phyloP scores from a whole-genome alignment of 2,888 invertebrate genomes.

The Pyrochroa serraticornis region DNA sequence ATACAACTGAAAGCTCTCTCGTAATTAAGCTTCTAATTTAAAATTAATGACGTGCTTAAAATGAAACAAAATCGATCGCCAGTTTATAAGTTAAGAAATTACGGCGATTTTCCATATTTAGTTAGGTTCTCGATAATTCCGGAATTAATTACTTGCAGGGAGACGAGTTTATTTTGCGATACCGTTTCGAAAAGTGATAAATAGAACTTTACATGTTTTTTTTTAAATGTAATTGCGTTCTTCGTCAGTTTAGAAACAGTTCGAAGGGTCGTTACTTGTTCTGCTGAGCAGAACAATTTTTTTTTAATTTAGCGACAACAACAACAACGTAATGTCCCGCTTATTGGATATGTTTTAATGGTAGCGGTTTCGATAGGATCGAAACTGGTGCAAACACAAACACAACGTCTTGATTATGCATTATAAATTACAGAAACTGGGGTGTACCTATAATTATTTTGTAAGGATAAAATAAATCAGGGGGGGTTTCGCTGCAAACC shows the following conservation, averaged over 20 bases:
- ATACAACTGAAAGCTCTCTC: too few species aligned
- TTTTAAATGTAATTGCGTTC: slow-evolving; percentile 21
- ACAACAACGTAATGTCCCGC: slow-evolving; percentile 40
- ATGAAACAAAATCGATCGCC: too few species aligned
- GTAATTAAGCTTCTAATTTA: too few species aligned
- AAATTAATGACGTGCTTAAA: too few species aligned
- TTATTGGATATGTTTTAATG: slow-evolving; percentile 44
- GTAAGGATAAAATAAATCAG: slow-evolving; percentile 47
- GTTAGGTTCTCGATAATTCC: too few species aligned
- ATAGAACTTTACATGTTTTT: not conserved
- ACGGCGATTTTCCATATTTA: too few species aligned
- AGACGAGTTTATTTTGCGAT: too few species aligned
- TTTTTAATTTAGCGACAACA: not conserved
- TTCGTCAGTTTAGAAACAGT: slow-evolving; percentile 22
- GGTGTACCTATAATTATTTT: slow-evolving; percentile 45
- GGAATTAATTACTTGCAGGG: too few species aligned
- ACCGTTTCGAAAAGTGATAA: too few species aligned
- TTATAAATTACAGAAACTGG: slow-evolving; percentile 49
- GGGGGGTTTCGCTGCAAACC: slow-evolving; percentile 28
- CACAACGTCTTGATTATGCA: slow-evolving; percentile 34
- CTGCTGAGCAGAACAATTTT: not conserved
- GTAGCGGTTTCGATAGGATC: slow-evolving; percentile 13
- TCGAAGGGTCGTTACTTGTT: not conserved
- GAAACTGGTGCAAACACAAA: slow-evolving; percentile 15
- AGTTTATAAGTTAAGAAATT: too few species aligned